A percentile compares a stretch with the other conserved stretches of the same genome.
Conservation (phyloP, 2,113 vertebrate species). For the Myrmecophaga tridactyla region DNA sequence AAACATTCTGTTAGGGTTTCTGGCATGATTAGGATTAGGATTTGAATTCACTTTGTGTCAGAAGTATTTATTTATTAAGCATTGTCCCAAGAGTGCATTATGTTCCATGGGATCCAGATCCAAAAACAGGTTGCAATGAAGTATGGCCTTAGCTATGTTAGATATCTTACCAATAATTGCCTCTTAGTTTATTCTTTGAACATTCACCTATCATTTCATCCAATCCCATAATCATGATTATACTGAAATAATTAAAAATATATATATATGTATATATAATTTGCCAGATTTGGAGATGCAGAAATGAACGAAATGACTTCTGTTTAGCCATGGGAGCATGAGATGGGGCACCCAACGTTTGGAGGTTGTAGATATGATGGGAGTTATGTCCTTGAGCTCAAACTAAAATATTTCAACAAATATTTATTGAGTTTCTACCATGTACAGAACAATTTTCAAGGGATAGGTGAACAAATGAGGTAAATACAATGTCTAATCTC, state of each 20-base stretch:
- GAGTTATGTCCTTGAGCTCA: not conserved
- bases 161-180: not conserved
- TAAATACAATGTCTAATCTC: not conserved
- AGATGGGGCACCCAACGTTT: not conserved
- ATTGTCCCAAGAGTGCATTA: not conserved
- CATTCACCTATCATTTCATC: not conserved
- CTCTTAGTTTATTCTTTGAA: not conserved
- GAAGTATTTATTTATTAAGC: not conserved
- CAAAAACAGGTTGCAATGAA: not conserved
- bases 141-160: not conserved
- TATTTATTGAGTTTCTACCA: not conserved
- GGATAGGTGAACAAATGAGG: not conserved
- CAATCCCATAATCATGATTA: not conserved
- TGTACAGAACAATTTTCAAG: not conserved
- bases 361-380: not conserved
- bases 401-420: not conserved
- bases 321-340: not conserved
- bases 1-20: not conserved
- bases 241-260: not conserved
- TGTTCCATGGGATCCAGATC: not conserved
- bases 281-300: not conserved
- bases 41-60: not conserved
- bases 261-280: not conserved
- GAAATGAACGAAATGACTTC: not conserved
- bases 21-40: not conserved